Evolutionary conservation across 2,113 vertebrate species (phyloP).

Genomic region (Alosa alosa): DNA sequence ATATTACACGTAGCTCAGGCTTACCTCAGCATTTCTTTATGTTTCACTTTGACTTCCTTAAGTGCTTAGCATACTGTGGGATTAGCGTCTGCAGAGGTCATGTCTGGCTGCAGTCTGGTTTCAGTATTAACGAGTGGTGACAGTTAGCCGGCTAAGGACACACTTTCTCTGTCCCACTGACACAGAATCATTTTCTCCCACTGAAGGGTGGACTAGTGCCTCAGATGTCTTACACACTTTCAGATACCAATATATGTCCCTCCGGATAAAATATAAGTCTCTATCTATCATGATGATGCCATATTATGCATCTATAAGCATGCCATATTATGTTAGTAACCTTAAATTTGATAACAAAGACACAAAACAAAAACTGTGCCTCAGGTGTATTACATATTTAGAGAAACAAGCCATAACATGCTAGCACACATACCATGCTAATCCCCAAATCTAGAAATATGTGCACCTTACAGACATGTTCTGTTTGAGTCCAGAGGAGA

Average conservation of each 20-base stretch:
- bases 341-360: no score
- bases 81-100: background rate
- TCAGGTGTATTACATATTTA: no score
- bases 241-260: background rate
- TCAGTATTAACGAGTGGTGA: background rate
- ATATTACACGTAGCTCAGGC: background rate
- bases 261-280: no score
- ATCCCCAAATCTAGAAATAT: background rate
- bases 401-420: background rate
- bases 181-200: background rate
- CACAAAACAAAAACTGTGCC: no score
- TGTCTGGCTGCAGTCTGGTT: background rate
- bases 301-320: no score
- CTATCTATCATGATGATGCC: no score
- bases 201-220: background rate
- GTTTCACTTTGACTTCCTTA: background rate
- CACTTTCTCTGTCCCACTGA: slow-evolving; percentile 6
- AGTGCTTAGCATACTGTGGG: background rate
- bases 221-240: background rate
- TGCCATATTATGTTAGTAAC: no score
- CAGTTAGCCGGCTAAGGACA: background rate
- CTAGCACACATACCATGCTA: background rate
- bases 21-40: background rate
- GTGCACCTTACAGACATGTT: background rate
- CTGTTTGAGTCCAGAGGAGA: background rate